These are phyloP conservation scores for Eupithecia subumbrata DNA, from an alignment of 2,888 invertebrate genomes.

Conservation along the genomic window DNA sequence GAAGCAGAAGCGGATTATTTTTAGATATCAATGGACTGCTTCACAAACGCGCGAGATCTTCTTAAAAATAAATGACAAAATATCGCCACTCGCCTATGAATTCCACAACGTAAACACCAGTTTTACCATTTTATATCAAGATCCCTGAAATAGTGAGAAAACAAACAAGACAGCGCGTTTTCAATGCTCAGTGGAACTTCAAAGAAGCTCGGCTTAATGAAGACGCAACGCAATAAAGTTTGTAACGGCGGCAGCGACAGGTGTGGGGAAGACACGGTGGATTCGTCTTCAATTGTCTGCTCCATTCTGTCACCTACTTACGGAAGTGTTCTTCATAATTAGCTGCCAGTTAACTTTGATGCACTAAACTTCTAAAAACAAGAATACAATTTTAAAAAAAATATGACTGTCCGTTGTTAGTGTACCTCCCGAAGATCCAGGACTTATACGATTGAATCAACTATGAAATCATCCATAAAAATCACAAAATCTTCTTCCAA, in stretches of 20 bases:
- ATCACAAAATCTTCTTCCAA: not conserved
- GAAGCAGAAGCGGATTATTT: not conserved
- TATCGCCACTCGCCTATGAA: not conserved
- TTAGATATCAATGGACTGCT: not conserved
- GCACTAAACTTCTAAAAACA: too few species aligned
- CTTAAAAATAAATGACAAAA: not conserved
- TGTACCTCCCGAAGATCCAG: too few species aligned
- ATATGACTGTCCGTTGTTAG: too few species aligned
- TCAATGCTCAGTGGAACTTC: conserved; percentile 57
- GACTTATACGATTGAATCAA: too few species aligned
- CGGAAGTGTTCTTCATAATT: not conserved
- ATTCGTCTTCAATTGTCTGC: conserved; percentile 42
- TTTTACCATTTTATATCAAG: conserved; percentile 1
- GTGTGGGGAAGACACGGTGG: conserved; percentile 55
- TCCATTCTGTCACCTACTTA: conserved; percentile 33
- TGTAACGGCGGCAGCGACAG: conserved; percentile 61
- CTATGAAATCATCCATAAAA: not conserved
- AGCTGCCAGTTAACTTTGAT: not conserved
- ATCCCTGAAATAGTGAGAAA: conserved; percentile 26
- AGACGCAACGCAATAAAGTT: conserved; percentile 69
- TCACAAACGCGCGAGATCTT: not conserved
- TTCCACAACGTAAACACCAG: not conserved
- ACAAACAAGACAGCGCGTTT: conserved; percentile 34
- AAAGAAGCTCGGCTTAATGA: conserved; percentile 67
- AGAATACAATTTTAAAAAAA: too few species aligned